Evolutionary conservation across 1,140 invertebrate genomes (phyloP).

Genomic region (Drosophila micromelanica): DNA sequence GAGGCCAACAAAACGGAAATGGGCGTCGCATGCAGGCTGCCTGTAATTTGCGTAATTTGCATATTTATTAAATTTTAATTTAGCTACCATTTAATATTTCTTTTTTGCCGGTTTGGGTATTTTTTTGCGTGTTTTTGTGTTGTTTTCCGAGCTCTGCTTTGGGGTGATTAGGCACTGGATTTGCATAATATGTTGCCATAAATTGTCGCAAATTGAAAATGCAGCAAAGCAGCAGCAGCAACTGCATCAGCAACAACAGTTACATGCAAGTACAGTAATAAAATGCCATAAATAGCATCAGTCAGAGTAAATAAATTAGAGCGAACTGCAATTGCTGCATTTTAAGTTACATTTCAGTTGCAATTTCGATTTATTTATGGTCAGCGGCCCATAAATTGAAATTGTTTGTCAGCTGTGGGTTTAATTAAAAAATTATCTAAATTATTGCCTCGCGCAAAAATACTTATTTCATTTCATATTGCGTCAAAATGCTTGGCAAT

Average conservation of each 20-base stretch:
- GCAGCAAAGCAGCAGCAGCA: constrained; percentile 11
- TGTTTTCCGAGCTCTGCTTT: constrained; percentile 2
- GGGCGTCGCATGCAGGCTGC: constrained; percentile 54
- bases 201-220: constrained; percentile 75
- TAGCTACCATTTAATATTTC: constrained; percentile 31
- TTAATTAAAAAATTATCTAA: constrained; percentile 82
- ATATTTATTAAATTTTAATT: constrained; percentile 81
- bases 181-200: constrained; percentile 76
- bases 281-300: constrained; percentile 73
- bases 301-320: constrained; percentile 76
- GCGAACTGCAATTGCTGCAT: constrained; percentile 58
- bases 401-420: constrained; percentile 67
- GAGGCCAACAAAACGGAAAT: constrained; percentile 40
- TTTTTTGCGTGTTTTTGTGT: background rate
- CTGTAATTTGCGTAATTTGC: constrained; percentile 69
- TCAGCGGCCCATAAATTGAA: constrained; percentile 64
- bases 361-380: constrained; percentile 67
- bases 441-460: constrained; percentile 49
- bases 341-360: constrained; percentile 51
- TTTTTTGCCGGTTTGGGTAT: background rate
- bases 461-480: constrained; percentile 48
- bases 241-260: constrained; percentile 14
- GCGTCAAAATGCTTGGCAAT: constrained; percentile 30
- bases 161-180: constrained; percentile 69
- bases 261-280: constrained; percentile 11